Percentiles rank a stretch among this genome's conserved stretches.
Conservation (phyloP, 2,888 invertebrate genomes). For the Ferdinandea cuprea region DNA sequence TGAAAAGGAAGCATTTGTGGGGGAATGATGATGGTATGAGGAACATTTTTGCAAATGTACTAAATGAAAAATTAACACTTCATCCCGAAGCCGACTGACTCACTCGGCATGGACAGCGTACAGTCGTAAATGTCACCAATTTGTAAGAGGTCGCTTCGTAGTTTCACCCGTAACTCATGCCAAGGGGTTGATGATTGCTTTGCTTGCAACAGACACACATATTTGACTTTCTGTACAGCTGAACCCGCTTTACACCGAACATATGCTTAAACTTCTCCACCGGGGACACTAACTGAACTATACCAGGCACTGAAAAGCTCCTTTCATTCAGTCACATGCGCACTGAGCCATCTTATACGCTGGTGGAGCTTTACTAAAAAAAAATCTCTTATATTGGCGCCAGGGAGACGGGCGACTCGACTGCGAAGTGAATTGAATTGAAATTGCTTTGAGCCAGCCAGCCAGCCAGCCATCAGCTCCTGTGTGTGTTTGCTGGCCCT, state of each 20-base stretch:
- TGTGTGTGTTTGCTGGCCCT: conserved; percentile 38
- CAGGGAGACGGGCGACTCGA: conserved; percentile 52
- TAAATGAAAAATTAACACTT: conserved; percentile 75
- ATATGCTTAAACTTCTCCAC: conserved; percentile 67
- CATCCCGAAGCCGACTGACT: conserved; percentile 59
- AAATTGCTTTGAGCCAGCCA: conserved; percentile 26
- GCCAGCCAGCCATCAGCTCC: too few relatives aligned
- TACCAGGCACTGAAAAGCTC: conserved; percentile 71
- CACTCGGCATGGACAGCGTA: conserved; percentile 56
- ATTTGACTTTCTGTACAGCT: conserved; percentile 67
- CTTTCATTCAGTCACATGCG: conserved; percentile 59
- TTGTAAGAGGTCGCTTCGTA: conserved; percentile 70
- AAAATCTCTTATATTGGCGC: conserved; percentile 71
- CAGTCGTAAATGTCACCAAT: conserved; percentile 72
- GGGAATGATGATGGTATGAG: not conserved
- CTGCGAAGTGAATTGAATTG: not conserved
- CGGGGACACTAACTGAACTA: conserved; percentile 69
- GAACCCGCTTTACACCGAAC: conserved; percentile 66
- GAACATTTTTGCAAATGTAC: conserved; percentile 54
- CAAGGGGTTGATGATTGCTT: conserved; percentile 38
- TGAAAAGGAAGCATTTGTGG: conserved; percentile 13
- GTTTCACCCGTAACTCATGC: conserved; percentile 49
- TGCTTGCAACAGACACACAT: conserved; percentile 56
- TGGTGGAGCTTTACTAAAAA: conserved; percentile 37
- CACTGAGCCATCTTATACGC: conserved; percentile 48